Evolutionary conservation across 2,888 invertebrate genomes (phyloP).

Genomic region (Diarsia mendica): DNA sequence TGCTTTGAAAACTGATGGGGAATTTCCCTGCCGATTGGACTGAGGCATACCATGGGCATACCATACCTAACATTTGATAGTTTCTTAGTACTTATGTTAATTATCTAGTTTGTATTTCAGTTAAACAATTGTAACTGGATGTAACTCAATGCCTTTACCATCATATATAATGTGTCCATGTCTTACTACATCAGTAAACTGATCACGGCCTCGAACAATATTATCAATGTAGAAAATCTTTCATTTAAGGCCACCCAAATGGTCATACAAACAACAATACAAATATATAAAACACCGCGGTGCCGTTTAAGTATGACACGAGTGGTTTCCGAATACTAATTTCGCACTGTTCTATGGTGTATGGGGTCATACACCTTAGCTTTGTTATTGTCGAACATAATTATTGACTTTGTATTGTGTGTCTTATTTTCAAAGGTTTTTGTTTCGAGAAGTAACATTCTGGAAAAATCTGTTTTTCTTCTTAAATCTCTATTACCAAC

Average conservation of each 20-base stretch:
- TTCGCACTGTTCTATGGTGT: slow-evolving; percentile 53
- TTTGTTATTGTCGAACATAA: slow-evolving; percentile 61
- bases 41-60: too few relatives aligned
- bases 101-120: slow-evolving; percentile 2
- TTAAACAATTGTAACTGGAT: not conserved
- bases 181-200: slow-evolving; percentile 31
- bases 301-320: slow-evolving; percentile 48
- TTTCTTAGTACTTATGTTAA: not conserved
- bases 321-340: slow-evolving; percentile 63
- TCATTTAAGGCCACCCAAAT: slow-evolving; percentile 50
- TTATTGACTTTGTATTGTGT: slow-evolving; percentile 44
- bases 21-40: not conserved
- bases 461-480: not conserved
- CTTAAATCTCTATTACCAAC: not conserved
- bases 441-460: slow-evolving; percentile 2
- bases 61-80: not conserved
- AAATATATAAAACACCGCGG: slow-evolving; percentile 46
- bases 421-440: slow-evolving; percentile 44
- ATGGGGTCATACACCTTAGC: slow-evolving; percentile 59
- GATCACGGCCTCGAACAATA: slow-evolving; percentile 64
- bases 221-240: slow-evolving; percentile 64
- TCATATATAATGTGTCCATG: not conserved
- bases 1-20: not conserved
- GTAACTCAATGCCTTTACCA: not conserved
- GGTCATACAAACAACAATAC: slow-evolving; percentile 58